Base-by-base conservation (phyloP, 2,113 vertebrate genomes). In the Pterophyllum scalare region DNA sequence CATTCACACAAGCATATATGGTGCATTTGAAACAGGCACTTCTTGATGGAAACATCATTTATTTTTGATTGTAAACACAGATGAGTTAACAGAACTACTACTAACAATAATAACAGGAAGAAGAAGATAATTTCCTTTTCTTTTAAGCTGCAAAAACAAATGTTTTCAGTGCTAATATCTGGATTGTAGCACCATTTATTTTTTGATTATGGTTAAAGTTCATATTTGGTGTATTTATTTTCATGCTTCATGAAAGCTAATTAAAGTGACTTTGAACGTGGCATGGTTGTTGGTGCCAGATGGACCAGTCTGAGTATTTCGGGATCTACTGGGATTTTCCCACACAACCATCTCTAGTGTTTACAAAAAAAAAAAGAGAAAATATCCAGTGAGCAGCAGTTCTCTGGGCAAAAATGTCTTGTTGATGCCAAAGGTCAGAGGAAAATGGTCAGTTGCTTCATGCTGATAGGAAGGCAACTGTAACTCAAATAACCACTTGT, bases 81-180 rank as follows among this genome's bases (percentile, higher is more conserved):
- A n/a, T 2, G 20, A 72, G 10, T 52, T 7, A n/a, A 14, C 28
- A 31, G 65, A 52, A 72, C 6, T 49, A 28, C 40, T 67, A 46
- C 0, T 43, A 49, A 3, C 6, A 49, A 49, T 49, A 70, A 28
- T 13, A 52, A 70, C 0, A 1, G 17, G 43, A 70, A 20, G 65
- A 72, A 9, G 24, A 54, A 54, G 19, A 52, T 6, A 72, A n/a
- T 17, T 0, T 0, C 13, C 20, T 52, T 31, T 20, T 56, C 28
- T 31, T 49, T 5, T 0, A 49, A 14, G 65, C 20, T 72, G 9
- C 19, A 70, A 3, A 31, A 0, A 13, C 0, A 28, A 28, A 7
- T 28, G 6, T 20, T 5, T 72, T 52, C 24, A 54, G 17, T 54
- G n/a, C 31, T 52, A 72, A 1, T 54, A 72, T 33, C 1, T 54